phyloP scores from a whole-genome alignment of 2,888 invertebrate genomes.

The Dicycla oo region DNA sequence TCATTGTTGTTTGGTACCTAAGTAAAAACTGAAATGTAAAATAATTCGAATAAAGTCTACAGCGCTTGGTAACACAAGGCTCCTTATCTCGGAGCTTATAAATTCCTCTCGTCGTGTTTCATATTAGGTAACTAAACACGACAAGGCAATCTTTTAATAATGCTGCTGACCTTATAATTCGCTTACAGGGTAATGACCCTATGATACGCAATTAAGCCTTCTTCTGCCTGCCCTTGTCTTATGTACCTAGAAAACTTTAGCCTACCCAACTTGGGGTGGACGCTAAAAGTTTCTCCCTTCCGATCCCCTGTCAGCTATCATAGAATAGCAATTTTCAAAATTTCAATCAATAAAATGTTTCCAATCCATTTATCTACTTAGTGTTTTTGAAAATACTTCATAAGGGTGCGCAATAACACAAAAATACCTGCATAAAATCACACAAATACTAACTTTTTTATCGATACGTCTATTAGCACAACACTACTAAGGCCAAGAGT shows the following conservation, averaged over 20 bases:
- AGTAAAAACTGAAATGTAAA: background rate
- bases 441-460: background rate
- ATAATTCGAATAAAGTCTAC: background rate
- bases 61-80: constrained; percentile 33
- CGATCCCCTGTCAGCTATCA: too few species aligned
- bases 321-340: background rate
- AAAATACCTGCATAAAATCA: too few species aligned
- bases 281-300: background rate
- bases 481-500: constrained; percentile 11
- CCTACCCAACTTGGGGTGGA: too few species aligned
- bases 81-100: constrained; percentile 28
- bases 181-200: constrained; percentile 23
- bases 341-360: background rate
- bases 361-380: background rate
- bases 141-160: constrained; percentile 13
- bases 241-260: too few species aligned
- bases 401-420: too few species aligned
- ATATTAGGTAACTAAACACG: constrained; percentile 34
- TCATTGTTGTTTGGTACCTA: background rate
- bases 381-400: background rate
- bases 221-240: too few species aligned
- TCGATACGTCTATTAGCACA: constrained; percentile 30
- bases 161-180: constrained; percentile 12
- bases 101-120: constrained; percentile 27
- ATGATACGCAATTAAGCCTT: background rate